phyloP scores from a whole-genome alignment of 2,888 invertebrate genomes.

The Zhengitettix transpicula region DNA sequence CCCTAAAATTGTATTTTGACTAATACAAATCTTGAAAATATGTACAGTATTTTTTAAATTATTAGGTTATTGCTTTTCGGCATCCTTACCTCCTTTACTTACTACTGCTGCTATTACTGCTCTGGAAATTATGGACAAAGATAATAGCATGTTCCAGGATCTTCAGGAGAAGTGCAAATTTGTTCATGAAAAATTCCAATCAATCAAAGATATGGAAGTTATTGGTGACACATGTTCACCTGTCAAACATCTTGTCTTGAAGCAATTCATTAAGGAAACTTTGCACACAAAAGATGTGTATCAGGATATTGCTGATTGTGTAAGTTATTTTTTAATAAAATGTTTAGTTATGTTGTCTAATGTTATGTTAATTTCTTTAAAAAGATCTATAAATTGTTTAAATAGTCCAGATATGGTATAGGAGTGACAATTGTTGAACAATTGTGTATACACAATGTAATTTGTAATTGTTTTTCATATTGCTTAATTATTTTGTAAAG shows the following conservation, averaged over 20 bases:
- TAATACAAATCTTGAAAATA: background rate
- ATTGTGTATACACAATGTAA: too few species aligned
- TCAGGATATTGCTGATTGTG: constrained; percentile 23
- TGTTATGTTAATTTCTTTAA: too few species aligned
- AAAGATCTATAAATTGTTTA: too few species aligned
- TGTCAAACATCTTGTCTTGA: constrained; percentile 54
- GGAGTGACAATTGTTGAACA: too few species aligned
- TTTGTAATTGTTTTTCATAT: too few species aligned
- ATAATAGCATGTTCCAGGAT: constrained; percentile 42
- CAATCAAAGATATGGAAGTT: constrained; percentile 30
- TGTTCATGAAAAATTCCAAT: constrained; percentile 34
- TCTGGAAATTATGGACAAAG: constrained; percentile 52
- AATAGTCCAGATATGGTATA: too few species aligned
- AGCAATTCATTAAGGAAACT: constrained; percentile 11
- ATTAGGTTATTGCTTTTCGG: constrained; percentile 86
- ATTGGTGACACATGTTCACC: constrained; percentile 50
- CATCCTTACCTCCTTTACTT: constrained; percentile 84
- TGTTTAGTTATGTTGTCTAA: background rate
- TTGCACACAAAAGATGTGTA: background rate
- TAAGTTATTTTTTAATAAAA: constrained; percentile 11
- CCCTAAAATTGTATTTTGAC: too few species aligned
- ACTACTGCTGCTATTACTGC: constrained; percentile 75
- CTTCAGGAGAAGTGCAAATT: constrained; percentile 39
- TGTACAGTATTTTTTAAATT: background rate
- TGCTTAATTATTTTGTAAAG: too few species aligned